Base-by-base conservation (phyloP, 2,888 invertebrate genomes). In the Dasysyrphus tricinctus region DNA sequence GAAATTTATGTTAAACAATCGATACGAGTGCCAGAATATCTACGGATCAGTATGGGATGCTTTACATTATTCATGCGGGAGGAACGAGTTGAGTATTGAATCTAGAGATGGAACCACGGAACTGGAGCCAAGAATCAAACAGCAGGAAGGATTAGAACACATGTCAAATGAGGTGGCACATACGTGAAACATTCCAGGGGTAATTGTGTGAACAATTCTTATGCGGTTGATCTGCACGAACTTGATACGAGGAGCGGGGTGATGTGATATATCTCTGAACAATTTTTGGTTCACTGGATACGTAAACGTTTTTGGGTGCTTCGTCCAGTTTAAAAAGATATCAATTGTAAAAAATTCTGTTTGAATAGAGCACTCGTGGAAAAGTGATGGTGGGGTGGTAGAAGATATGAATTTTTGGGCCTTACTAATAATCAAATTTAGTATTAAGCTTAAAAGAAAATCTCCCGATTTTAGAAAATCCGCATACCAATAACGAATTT, bases 1-100 rank as follows among this genome's bases (percentile, higher is more conserved):
- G 65, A 82, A 86, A 86, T 82, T 82, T 86, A 82, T 86, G 82
- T 74, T 86, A 86, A 86, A 82, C 82, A 86, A 79, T 86, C 63
- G 82, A 63, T 82, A 65, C 67, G 49, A 67, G 67, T 67, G 61
- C 61, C 61, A 61, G 61, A 42, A 61, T 61, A 42, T 61, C 61
- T 61, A 42, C 3, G n/a, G 44, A 5, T 7, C 6, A 37, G 39
- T 24, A 51, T 56, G 19, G 72, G 51, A 39, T 56, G 34, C 65
- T 39, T 42, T 80, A 63, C 70, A 80, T 84, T 75, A 80, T 84
- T 74, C 80, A 75, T 80, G 67, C 14, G 9, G 49, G 32, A 72
- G 59, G 61, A 65, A 78, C 19, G 44, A 57, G 65, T 16, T 63
- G 29, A 84, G 19, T 67, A 12, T 49, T 34, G 16, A 19, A 2